Evolutionary conservation across 2,888 invertebrate genomes (phyloP).

Genomic region (Gonocerus acuteangulatus): DNA sequence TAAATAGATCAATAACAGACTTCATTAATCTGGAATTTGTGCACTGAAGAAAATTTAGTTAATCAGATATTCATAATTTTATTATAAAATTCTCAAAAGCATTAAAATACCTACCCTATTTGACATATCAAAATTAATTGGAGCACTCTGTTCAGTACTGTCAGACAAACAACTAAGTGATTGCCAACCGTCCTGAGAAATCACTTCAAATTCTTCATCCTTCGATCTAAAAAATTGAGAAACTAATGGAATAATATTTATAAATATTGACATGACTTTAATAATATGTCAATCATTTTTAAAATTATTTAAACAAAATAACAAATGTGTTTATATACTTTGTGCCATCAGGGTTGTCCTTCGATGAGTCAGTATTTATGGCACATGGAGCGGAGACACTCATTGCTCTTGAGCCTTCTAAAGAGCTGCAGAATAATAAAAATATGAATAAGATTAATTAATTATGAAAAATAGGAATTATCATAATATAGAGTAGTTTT

Average conservation of each 20-base stretch:
- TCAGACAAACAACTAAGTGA: conserved; percentile 79
- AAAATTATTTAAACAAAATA: not conserved
- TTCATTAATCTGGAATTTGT: too few species aligned
- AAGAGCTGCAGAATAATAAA: conserved; percentile 50
- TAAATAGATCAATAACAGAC: too few species aligned
- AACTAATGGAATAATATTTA: not conserved
- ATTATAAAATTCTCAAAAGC: too few species aligned
- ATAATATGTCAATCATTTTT: not conserved
- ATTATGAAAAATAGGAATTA: too few species aligned
- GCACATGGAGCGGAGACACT: conserved; percentile 83
- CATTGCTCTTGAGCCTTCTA: conserved; percentile 63
- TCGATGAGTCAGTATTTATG: conserved; percentile 59
- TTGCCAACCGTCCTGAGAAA: conserved; percentile 59
- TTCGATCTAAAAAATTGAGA: conserved; percentile 7
- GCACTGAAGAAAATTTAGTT: too few species aligned
- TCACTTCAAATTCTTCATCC: conserved; percentile 23
- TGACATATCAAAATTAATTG: conserved; percentile 86
- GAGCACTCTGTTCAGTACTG: conserved; percentile 84
- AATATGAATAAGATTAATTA: conserved; percentile 8
- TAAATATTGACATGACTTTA: too few species aligned
- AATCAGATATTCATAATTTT: too few species aligned
- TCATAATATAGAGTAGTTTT: too few species aligned
- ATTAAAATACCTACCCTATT: conserved; percentile 66
- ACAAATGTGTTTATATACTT: not conserved
- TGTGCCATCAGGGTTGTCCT: conserved; percentile 12